Evolutionary conservation across 2,888 invertebrate genomes (phyloP).

Genomic region (Tanypteryx hageni): DNA sequence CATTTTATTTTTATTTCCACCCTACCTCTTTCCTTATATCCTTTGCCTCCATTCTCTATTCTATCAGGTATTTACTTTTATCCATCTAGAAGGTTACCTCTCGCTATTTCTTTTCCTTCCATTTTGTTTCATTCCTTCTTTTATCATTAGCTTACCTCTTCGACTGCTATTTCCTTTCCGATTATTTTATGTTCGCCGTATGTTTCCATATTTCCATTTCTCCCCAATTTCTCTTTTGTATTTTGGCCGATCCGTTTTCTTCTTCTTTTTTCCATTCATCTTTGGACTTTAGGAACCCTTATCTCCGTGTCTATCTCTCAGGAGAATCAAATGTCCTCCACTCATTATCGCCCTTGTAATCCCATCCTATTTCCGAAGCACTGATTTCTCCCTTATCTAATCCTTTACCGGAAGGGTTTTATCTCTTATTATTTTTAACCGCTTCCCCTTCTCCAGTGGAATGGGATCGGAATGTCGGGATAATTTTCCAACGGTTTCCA

Average conservation of each 20-base stretch:
- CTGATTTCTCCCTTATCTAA: neutral
- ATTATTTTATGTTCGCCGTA: no score
- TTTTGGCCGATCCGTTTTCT: neutral
- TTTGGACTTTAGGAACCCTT: neutral
- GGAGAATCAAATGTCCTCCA: neutral
- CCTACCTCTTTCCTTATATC: no score
- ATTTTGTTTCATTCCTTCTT: no score
- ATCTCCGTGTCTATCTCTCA: neutral
- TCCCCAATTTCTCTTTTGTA: no score
- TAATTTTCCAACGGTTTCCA: neutral
- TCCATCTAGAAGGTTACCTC: no score
- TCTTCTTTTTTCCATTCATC: neutral
- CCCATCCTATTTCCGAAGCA: neutral
- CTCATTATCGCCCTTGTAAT: neutral
- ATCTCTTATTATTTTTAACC: neutral
- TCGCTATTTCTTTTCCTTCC: no score
- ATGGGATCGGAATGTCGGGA: neutral
- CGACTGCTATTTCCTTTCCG: no score
- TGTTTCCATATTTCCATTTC: no score
- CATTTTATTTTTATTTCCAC: no score
- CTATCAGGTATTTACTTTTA: no score
- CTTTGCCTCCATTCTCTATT: no score
- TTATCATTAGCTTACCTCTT: no score
- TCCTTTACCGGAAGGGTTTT: neutral
- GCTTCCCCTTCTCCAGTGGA: neutral